phyloP scores from a whole-genome alignment of 2,113 vertebrate genomes.

The Ptilorrhoa leucosticta region DNA sequence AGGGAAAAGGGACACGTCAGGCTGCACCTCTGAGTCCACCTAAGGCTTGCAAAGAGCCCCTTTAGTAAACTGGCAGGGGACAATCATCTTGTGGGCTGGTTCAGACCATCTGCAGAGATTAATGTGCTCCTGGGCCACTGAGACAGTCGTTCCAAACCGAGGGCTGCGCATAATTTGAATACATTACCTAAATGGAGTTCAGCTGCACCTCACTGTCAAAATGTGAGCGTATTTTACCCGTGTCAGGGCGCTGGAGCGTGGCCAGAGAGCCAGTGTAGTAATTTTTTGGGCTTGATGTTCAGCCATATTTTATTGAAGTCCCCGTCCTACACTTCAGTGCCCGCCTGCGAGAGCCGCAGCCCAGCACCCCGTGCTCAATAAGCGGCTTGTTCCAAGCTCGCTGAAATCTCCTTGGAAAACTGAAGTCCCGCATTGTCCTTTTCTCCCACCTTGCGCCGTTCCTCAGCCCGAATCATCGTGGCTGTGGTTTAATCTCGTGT shows the following conservation, averaged over 20 bases:
- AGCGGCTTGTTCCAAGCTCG: neutral
- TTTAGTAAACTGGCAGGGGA: neutral
- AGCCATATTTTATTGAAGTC: constrained; percentile 1
- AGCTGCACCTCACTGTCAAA: neutral
- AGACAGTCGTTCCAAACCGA: neutral
- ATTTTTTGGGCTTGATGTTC: neutral
- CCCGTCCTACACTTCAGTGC: neutral
- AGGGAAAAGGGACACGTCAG: neutral
- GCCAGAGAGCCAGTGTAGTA: neutral
- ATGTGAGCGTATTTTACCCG: neutral
- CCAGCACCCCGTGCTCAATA: neutral
- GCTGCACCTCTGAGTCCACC: neutral
- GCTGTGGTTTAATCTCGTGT: neutral
- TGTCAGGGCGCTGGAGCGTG: neutral
- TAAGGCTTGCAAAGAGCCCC: neutral
- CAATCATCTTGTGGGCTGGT: neutral
- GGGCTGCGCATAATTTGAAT: neutral
- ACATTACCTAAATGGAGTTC: neutral
- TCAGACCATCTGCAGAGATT: neutral
- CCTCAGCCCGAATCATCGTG: neutral
- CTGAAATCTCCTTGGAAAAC: neutral
- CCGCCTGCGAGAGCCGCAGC: neutral
- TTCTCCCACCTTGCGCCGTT: neutral
- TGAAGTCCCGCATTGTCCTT: neutral
- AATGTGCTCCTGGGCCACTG: neutral